These are phyloP conservation scores for Diachasmimorpha longicaudata DNA, from an alignment of 1,140 invertebrate genomes.

Conservation along the genomic window DNA sequence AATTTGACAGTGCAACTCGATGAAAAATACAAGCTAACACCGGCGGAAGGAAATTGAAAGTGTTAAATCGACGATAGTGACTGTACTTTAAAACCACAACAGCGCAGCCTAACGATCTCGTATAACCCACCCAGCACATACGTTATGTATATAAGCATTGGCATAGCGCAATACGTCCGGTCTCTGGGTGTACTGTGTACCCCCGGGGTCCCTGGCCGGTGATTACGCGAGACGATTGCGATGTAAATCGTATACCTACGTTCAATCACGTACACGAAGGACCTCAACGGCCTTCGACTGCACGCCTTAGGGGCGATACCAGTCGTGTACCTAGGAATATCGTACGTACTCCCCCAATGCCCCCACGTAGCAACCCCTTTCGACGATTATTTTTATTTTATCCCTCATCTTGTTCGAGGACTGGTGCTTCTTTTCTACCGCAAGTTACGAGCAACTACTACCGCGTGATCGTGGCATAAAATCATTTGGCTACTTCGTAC, in stretches of 20 bases:
- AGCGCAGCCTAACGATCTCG: conserved; percentile 48
- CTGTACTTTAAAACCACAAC: not conserved
- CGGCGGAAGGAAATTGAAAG: conserved; percentile 9
- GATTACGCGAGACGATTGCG: conserved; percentile 55
- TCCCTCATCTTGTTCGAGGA: too few relatives aligned
- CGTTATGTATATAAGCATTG: conserved; percentile 4
- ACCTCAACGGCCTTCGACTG: conserved; percentile 44
- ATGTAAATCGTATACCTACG: conserved; percentile 54
- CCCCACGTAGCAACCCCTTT: not conserved
- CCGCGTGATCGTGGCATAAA: conserved; percentile 6
- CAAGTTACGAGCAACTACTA: not conserved
- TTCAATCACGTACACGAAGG: conserved; percentile 52
- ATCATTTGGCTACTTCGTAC: not conserved
- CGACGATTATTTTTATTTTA: too few relatives aligned
- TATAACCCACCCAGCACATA: conserved; percentile 32
- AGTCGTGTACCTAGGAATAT: not conserved
- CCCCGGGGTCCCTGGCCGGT: conserved; percentile 39
- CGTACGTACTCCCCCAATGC: not conserved
- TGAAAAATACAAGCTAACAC: not conserved
- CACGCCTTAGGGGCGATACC: not conserved
- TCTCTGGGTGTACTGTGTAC: not conserved
- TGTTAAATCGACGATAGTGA: conserved; percentile 12
- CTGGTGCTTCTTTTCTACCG: not conserved
- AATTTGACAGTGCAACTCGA: too few relatives aligned
- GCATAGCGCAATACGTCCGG: conserved; percentile 1